Evolutionary conservation across 2,113 vertebrate genomes (phyloP).

Genomic region (Gavialis gangeticus): DNA sequence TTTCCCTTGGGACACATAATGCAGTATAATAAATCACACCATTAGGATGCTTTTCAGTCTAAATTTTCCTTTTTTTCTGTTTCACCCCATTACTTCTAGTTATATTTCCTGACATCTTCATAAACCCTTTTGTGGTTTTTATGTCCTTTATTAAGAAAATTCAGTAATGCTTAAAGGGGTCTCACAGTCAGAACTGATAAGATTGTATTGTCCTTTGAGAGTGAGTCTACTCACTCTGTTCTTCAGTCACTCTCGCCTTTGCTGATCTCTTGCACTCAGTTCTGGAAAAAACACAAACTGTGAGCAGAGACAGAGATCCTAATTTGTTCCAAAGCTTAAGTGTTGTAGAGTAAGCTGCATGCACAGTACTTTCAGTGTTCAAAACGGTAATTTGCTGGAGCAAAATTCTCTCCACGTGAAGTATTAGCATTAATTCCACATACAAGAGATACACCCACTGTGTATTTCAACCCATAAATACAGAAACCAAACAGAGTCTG

Average conservation of each 20-base stretch:
- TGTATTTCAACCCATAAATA: background rate
- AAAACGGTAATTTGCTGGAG: background rate
- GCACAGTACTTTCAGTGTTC: background rate
- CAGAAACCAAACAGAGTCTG: background rate
- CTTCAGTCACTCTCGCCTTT: background rate
- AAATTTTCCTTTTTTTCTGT: background rate
- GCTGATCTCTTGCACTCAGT: background rate
- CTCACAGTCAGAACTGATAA: rapidly evolving
- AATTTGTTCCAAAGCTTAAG: background rate
- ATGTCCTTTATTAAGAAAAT: background rate
- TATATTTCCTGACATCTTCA: background rate
- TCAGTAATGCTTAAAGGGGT: background rate
- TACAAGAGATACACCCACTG: background rate
- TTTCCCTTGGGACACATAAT: background rate
- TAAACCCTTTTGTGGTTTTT: background rate
- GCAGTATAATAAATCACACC: conserved; percentile 35
- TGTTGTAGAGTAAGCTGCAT: background rate
- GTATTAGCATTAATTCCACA: rapidly evolving
- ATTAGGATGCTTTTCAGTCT: conserved; percentile 1
- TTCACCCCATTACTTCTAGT: background rate
- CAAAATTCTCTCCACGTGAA: background rate
- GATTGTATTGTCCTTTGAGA: background rate
- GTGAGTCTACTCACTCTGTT: background rate
- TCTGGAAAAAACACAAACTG: background rate
- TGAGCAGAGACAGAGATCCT: background rate